phyloP scores from a whole-genome alignment of 2,113 vertebrate genomes.

The Rissa tridactyla region DNA sequence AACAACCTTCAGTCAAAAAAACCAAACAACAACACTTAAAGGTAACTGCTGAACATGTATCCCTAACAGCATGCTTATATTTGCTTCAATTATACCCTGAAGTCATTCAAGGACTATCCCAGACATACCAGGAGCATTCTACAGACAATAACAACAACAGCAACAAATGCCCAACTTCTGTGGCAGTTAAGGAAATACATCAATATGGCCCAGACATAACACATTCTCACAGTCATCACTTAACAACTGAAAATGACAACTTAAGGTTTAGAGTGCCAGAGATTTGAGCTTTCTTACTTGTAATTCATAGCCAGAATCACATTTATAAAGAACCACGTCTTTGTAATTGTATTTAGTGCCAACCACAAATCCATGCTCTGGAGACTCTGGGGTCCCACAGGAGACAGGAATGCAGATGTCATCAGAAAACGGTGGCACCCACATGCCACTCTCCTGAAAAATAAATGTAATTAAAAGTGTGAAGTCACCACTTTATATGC shows the following conservation, averaged over 20 bases:
- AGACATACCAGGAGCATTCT: neutral
- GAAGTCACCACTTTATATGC: neutral
- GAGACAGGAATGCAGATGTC: conserved; percentile 82
- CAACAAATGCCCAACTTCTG: neutral
- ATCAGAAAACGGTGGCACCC: conserved; percentile 84
- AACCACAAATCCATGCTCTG: conserved; percentile 79
- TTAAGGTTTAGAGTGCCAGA: neutral
- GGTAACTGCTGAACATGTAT: neutral
- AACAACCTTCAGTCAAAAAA: neutral
- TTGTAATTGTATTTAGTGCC: conserved; percentile 81
- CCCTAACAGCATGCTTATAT: neutral
- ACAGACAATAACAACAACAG: neutral
- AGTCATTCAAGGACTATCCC: neutral
- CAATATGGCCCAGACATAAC: neutral
- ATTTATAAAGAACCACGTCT: conserved; percentile 82
- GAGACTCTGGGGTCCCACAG: conserved; percentile 81
- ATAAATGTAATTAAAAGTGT: neutral
- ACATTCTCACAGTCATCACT: neutral
- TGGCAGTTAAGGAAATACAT: neutral
- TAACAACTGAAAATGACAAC: neutral
- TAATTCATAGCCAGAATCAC: conserved; percentile 86
- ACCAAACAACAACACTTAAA: neutral
- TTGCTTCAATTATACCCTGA: neutral
- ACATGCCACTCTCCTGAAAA: conserved; percentile 81
- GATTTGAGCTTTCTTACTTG: conserved; percentile 77